phyloP scores from a whole-genome alignment of 2,113 vertebrate genomes.

The Isichthys henryi region DNA sequence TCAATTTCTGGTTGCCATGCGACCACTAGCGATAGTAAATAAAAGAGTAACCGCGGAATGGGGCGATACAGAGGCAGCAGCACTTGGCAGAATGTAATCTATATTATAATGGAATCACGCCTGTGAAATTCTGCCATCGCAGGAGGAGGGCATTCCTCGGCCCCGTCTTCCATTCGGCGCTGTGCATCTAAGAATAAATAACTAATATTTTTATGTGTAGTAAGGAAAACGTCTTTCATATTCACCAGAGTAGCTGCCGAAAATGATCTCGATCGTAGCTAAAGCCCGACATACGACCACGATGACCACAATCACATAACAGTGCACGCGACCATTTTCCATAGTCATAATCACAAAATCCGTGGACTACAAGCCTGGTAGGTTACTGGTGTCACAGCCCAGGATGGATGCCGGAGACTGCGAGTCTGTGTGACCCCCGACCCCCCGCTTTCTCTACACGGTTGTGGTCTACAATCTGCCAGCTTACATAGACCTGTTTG shows the following conservation, averaged over 20 bases:
- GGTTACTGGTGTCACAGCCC: not conserved
- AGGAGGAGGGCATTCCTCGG: not conserved
- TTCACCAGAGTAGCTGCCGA: not conserved
- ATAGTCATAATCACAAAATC: not conserved
- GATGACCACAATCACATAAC: not conserved
- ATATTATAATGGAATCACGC: not conserved
- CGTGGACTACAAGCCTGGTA: not conserved
- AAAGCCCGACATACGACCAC: not conserved
- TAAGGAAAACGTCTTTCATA: not conserved
- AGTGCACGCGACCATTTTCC: not conserved
- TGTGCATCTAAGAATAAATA: not conserved
- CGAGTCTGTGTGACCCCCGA: not conserved
- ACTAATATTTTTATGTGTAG: not conserved
- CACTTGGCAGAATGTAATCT: conserved; percentile 4
- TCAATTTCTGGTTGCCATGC: conserved; percentile 53
- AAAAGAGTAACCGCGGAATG: conserved; percentile 38
- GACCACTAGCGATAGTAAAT: conserved; percentile 35
- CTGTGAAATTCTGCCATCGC: not conserved
- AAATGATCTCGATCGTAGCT: not conserved
- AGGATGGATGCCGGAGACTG: not conserved
- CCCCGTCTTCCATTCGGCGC: not conserved
- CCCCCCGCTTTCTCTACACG: not conserved
- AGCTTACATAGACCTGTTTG: not conserved
- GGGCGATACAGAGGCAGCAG: conserved; percentile 24
- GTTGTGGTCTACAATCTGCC: not conserved